These are phyloP conservation scores for Ernsta delagoae DNA, from an alignment of 2,888 invertebrate genomes.

Conservation along the genomic window DNA sequence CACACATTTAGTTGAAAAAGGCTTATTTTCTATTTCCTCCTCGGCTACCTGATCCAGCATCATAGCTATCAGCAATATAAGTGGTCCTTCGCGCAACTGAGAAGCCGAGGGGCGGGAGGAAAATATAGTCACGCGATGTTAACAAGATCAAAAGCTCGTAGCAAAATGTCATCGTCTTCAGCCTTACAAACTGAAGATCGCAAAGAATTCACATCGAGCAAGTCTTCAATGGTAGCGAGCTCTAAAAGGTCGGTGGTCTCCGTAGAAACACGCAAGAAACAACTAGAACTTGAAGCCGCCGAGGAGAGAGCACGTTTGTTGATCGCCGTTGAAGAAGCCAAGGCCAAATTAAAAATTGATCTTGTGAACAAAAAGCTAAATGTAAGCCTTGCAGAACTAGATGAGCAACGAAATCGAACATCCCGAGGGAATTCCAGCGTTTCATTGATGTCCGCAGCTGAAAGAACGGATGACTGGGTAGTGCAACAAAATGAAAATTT, in stretches of 20 bases:
- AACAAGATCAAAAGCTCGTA: conserved; percentile 4
- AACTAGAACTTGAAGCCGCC: neutral
- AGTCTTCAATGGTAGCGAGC: neutral
- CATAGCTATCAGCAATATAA: too few relatives aligned
- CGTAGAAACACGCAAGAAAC: neutral
- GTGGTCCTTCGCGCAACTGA: too few relatives aligned
- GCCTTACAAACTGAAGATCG: neutral
- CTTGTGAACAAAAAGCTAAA: conserved; percentile 5
- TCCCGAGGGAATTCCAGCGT: neutral
- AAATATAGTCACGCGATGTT: neutral
- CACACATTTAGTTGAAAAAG: too few relatives aligned
- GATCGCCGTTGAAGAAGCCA: conserved; percentile 1
- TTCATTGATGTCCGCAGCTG: neutral
- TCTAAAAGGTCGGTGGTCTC: neutral
- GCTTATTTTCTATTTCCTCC: too few relatives aligned
- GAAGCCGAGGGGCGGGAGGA: too few relatives aligned
- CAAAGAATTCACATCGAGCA: neutral
- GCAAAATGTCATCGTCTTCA: conserved; percentile 2
- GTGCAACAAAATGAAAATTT: neutral
- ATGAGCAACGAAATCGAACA: neutral
- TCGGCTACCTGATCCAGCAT: too few relatives aligned
- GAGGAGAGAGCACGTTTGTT: neutral
- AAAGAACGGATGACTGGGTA: conserved; percentile 3
- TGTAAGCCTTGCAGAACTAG: neutral
- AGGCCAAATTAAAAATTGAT: neutral